These are phyloP conservation scores for Trachemys scripta DNA, from an alignment of 2,113 vertebrate genomes.

Conservation along the genomic window DNA sequence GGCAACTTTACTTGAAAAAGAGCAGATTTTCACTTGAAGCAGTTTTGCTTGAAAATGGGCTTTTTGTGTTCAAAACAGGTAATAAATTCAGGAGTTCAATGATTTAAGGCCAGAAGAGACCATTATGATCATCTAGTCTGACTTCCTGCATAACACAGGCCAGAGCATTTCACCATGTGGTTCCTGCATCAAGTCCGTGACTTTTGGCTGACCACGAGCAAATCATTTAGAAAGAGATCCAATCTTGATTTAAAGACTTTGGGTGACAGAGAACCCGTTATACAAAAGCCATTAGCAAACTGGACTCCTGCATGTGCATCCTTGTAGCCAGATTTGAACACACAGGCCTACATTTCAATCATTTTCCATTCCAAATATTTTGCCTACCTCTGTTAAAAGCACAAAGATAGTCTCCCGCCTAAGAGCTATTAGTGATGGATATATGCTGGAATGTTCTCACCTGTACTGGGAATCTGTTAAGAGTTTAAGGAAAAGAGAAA, in stretches of 20 bases:
- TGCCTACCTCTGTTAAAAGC: neutral
- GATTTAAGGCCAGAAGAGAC: neutral
- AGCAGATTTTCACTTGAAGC: neutral
- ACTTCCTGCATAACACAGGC: too few species aligned
- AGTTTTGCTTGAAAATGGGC: neutral
- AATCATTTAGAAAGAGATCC: neutral
- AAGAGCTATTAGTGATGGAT: neutral
- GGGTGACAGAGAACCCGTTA: neutral
- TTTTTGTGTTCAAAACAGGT: neutral
- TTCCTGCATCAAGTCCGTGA: neutral
- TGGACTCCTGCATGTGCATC: neutral
- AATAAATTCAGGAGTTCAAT: fast-evolving
- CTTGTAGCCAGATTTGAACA: neutral
- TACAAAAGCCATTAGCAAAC: neutral
- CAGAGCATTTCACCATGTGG: too few species aligned
- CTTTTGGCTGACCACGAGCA: neutral
- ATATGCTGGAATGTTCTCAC: neutral
- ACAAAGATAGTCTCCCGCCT: neutral
- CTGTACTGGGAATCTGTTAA: neutral
- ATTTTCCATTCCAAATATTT: neutral
- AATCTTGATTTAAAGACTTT: neutral
- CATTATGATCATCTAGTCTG: too few species aligned
- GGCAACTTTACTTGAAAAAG: neutral
- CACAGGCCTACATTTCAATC: neutral
- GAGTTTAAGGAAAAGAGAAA: neutral